Evolutionary conservation across 2,888 invertebrate species (phyloP), one percentile per base, ranked within the genome.

Genomic region (Cryptophagus acutangulus): DNA sequence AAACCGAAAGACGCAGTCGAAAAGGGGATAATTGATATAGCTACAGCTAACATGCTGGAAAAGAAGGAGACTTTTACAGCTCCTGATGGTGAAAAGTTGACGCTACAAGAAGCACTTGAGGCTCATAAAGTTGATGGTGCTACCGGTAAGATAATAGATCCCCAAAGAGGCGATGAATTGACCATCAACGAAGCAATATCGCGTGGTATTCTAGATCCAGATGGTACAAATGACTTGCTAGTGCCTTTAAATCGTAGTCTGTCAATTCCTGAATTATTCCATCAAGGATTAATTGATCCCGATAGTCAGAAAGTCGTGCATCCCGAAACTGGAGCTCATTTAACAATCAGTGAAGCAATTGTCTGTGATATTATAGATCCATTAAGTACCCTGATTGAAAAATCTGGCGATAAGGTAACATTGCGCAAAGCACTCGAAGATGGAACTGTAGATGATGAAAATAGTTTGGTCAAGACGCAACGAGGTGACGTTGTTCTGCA

Each of bases 301-400:
- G 68, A 71, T 17, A 78, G 79, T 9, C 78, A 81, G 46, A 84
- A 83, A 70, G 81, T 90, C 43, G 78, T 93, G 51, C 92, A 92
- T 67, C 91, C 92, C 2, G 90, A 90, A 71, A 86, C 87, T 14
- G 92, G 92, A 2, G 78, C 74, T 51, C 78, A 81, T 46, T 72
- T 93, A 37, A 82, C 84, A 40, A 72, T 93, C 45, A 76, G 81
- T 54, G 86, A 92, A 75, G 89, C 93, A 16, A 85, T 94, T 36
- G 78, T 85, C 55, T 88, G 87, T 65, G 92, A 93, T 59, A 84
- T 93, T 53, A 78, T 93, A 35, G 89, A 95, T 73, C 83, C 89
- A 0, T 70, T 83, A 38, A 87, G 90, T 8, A 75, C 75, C 37
- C 71, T 95, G 38, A 71, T 70, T 18, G 75, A 79, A 55, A 79